Evolutionary conservation across 2,113 vertebrate genomes (phyloP).

Genomic region (Pongo abelii): DNA sequence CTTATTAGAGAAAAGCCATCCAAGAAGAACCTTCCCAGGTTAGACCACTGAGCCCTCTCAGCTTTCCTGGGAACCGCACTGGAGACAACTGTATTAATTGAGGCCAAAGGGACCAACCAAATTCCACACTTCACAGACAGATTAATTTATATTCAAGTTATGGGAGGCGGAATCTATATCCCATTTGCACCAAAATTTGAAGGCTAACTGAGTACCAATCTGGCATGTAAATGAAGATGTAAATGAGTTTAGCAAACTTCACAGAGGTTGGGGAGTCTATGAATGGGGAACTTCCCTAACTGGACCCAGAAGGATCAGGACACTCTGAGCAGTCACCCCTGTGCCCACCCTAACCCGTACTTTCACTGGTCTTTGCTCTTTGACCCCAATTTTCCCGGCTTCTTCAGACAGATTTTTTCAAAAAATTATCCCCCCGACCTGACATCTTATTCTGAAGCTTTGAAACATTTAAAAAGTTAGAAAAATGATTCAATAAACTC

Average conservation of each 20-base stretch:
- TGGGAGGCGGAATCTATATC: too few species aligned
- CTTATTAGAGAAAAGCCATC: neutral
- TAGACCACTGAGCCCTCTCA: neutral
- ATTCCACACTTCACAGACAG: neutral
- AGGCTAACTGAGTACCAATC: neutral
- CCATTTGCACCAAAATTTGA: neutral
- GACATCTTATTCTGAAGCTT: neutral
- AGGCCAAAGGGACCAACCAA: neutral
- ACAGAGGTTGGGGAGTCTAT: too few species aligned
- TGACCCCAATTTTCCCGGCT: neutral
- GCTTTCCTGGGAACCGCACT: neutral
- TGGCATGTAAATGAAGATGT: neutral
- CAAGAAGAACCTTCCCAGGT: neutral
- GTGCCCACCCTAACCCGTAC: accelerated
- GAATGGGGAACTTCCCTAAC: neutral
- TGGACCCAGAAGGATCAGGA: neutral
- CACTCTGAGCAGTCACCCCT: neutral
- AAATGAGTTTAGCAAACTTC: neutral
- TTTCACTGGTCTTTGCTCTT: neutral
- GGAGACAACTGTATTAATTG: neutral
- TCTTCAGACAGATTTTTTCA: neutral
- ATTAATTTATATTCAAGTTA: too few species aligned
- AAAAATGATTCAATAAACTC: neutral
- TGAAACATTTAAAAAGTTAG: neutral
- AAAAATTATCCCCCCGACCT: neutral